Evolutionary conservation across 2,797 vertebrate genomes (phyloP).

Genomic region (Gorsachius magnificus): DNA sequence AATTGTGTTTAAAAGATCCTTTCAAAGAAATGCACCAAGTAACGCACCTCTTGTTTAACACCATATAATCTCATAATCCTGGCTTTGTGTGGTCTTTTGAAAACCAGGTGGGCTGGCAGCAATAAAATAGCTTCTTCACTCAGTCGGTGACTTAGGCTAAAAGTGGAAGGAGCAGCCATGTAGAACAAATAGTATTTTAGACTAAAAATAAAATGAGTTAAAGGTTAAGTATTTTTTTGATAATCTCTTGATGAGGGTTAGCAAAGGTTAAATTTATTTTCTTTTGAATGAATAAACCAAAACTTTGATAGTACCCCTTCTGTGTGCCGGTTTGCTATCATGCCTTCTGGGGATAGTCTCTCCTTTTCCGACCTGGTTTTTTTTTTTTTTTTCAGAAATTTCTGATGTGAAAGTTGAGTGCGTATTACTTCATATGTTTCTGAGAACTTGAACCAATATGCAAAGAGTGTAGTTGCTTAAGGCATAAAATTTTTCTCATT

Average conservation of each 20-base stretch:
- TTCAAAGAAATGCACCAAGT: background rate
- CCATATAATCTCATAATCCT: slow-evolving; percentile 22
- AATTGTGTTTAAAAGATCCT: background rate
- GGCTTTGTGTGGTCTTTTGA: slow-evolving; percentile 30
- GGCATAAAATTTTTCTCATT: background rate
- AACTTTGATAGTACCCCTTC: background rate
- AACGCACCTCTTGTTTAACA: background rate
- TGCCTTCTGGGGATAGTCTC: background rate
- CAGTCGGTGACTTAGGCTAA: background rate
- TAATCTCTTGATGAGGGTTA: background rate
- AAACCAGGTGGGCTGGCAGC: slow-evolving; percentile 7
- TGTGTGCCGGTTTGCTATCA: background rate
- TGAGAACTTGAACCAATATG: background rate
- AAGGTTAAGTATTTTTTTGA: background rate
- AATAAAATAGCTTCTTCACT: background rate
- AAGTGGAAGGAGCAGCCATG: background rate
- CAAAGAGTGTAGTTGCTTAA: background rate
- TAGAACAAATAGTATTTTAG: slow-evolving; percentile 11
- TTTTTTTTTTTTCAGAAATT: background rate
- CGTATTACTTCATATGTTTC: background rate
- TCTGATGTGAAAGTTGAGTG: background rate
- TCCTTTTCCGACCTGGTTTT: background rate
- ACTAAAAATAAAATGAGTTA: background rate
- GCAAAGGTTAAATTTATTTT: background rate
- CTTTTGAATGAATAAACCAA: background rate